These are phyloP conservation scores for Adoxophyes honmai DNA, from an alignment of 1,140 invertebrate species.

Conservation along the genomic window DNA sequence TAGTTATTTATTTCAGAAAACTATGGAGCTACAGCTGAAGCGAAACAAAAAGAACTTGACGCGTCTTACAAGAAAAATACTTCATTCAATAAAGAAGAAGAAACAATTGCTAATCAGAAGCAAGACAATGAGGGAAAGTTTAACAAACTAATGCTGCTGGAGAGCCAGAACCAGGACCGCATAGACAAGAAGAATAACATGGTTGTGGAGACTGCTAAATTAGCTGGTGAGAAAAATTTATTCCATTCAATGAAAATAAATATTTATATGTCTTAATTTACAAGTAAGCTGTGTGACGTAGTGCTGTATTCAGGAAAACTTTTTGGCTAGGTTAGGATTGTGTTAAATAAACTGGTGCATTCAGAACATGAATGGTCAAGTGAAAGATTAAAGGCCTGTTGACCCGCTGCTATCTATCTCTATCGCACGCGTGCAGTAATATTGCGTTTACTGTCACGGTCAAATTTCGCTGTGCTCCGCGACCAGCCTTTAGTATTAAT, in stretches of 20 bases:
- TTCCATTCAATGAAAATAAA: background rate
- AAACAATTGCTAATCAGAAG: conserved; percentile 67
- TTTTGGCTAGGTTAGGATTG: too few relatives aligned
- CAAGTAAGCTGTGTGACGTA: too few relatives aligned
- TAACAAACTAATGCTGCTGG: conserved; percentile 60
- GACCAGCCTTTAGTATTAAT: too few relatives aligned
- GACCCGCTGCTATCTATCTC: too few relatives aligned
- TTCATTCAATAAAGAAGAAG: conserved; percentile 63
- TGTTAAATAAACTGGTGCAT: too few relatives aligned
- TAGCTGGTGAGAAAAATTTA: conserved; percentile 56
- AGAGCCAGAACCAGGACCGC: conserved; percentile 72
- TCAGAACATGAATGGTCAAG: too few relatives aligned
- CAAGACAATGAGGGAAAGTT: conserved; percentile 62
- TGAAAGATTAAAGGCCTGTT: too few relatives aligned
- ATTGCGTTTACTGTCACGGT: too few relatives aligned
- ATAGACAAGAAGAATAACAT: conserved; percentile 58
- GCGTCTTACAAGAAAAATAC: conserved; percentile 61
- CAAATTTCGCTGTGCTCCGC: too few relatives aligned
- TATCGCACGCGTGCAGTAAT: too few relatives aligned
- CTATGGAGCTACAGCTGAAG: conserved; percentile 51
- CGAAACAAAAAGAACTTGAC: conserved; percentile 64
- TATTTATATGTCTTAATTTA: too few relatives aligned
- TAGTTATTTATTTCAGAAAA: conserved; percentile 46
- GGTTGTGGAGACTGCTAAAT: conserved; percentile 57
- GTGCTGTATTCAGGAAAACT: too few relatives aligned